Evolutionary conservation across 2,888 invertebrate species (phyloP).

Genomic region (Desoria tigrina): DNA sequence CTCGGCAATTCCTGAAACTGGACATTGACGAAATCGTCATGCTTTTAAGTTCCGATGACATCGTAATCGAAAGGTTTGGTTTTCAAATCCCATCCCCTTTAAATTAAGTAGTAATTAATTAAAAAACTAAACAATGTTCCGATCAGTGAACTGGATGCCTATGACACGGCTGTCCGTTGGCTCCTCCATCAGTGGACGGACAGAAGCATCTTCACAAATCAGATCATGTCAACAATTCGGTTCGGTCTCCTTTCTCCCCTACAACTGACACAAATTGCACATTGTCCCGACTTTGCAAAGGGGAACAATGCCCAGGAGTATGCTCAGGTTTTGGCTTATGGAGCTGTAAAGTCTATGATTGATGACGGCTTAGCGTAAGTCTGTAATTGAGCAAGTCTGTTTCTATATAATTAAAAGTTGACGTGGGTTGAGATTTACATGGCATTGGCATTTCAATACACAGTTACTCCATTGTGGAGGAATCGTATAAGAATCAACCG

Average conservation of each 20-base stretch:
- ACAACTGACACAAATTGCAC: constrained; percentile 75
- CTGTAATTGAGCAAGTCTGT: not conserved
- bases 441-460: too few relatives aligned
- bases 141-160: constrained; percentile 69
- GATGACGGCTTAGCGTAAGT: constrained; percentile 70
- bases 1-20: constrained; percentile 40
- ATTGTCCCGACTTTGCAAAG: constrained; percentile 64
- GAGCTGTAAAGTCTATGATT: constrained; percentile 73
- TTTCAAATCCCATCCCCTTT: not conserved
- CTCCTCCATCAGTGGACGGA: constrained; percentile 70
- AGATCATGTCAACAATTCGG: constrained; percentile 70
- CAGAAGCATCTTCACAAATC: constrained; percentile 63
- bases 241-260: constrained; percentile 78
- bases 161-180: constrained; percentile 81
- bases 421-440: too few relatives aligned
- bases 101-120: not conserved
- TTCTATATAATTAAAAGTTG: too few relatives aligned
- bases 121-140: not conserved
- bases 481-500: constrained; percentile 40
- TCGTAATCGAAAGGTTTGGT: constrained; percentile 42
- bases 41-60: constrained; percentile 45
- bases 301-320: constrained; percentile 65
- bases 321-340: constrained; percentile 67
- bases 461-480: constrained; percentile 43
- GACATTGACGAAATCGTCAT: constrained; percentile 43